phyloP scores from a whole-genome alignment of 2,797 vertebrate species.

The Sitta carolinensis region DNA sequence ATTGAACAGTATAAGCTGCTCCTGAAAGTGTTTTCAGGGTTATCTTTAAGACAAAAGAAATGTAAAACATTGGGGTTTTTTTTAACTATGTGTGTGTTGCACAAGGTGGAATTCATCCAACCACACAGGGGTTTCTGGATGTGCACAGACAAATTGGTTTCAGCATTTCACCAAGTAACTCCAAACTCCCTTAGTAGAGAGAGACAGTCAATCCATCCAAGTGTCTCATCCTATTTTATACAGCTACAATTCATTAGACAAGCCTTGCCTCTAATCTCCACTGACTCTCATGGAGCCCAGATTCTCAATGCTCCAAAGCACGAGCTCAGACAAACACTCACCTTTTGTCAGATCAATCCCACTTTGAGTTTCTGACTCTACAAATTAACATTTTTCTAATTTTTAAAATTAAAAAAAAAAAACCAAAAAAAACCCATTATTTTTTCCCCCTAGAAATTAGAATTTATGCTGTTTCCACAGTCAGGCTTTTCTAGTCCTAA shows the following conservation, averaged over 20 bases:
- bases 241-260: not conserved
- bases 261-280: not conserved
- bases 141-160: not conserved
- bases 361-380: not conserved
- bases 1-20: not conserved
- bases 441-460: not conserved
- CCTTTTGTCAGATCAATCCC: not conserved
- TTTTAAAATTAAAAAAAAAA: not conserved
- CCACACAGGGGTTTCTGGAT: not conserved
- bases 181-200: not conserved
- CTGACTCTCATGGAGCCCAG: not conserved
- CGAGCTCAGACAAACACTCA: not conserved
- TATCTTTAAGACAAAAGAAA: not conserved
- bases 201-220: not conserved
- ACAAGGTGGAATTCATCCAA: not conserved
- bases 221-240: not conserved
- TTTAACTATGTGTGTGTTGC: not conserved
- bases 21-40: not conserved
- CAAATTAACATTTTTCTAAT: not conserved
- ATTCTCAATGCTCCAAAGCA: not conserved
- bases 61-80: not conserved
- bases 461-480: not conserved
- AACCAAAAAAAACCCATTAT: accelerated
- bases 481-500: not conserved
- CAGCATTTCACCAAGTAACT: not conserved